Conservation (phyloP, 1,140 invertebrate genomes). For the Triops longicaudatus region DNA sequence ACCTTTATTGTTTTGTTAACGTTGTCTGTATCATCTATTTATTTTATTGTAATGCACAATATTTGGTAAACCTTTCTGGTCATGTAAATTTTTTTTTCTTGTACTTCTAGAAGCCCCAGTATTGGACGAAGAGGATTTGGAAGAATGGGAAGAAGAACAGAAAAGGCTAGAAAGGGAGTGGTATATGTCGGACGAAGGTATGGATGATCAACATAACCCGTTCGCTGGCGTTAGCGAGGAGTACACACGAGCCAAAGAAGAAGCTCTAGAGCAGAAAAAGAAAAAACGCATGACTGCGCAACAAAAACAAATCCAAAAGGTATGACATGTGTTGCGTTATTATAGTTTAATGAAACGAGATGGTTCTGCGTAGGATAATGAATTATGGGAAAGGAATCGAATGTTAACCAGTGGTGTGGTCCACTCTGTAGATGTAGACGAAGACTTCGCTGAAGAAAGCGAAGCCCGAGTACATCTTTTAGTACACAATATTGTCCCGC, state of each 20-base stretch:
- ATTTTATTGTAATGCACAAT: background rate
- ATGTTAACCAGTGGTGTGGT: constrained; percentile 96
- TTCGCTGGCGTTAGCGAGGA: constrained; percentile 83
- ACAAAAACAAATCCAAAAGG: constrained; percentile 86
- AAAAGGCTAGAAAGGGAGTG: constrained; percentile 87
- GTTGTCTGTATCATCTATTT: constrained; percentile 21
- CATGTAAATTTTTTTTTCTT: constrained; percentile 19
- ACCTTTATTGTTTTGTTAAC: constrained; percentile 15
- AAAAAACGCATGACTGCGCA: constrained; percentile 88
- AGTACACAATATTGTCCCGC: constrained; percentile 97
- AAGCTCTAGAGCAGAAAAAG: constrained; percentile 78
- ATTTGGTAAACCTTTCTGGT: too few species aligned
- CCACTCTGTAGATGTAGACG: constrained; percentile 75
- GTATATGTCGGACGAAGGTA: constrained; percentile 80
- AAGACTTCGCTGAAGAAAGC: constrained; percentile 85
- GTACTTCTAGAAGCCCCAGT: constrained; percentile 34
- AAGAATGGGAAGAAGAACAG: constrained; percentile 88
- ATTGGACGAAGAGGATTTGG: constrained; percentile 56
- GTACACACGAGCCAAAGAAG: constrained; percentile 83
- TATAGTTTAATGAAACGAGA: background rate
- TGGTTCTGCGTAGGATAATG: constrained; percentile 64
- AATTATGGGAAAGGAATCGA: constrained; percentile 96
- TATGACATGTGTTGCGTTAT: constrained; percentile 30
- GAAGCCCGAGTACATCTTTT: constrained; percentile 90
- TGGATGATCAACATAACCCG: constrained; percentile 87